Evolutionary conservation across 2,888 invertebrate genomes (phyloP).

Genomic region (Cheilosia soror): DNA sequence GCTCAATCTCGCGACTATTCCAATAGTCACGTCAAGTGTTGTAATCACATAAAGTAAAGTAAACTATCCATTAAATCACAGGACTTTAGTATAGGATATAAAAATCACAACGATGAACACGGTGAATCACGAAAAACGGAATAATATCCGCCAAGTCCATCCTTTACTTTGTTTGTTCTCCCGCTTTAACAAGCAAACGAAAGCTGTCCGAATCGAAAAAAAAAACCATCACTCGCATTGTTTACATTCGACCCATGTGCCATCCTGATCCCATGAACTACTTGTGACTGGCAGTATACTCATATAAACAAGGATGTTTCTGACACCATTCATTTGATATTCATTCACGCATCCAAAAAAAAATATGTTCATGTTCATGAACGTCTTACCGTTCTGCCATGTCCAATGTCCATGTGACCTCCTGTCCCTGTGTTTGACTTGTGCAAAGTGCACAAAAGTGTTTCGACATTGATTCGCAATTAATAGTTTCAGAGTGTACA

Average conservation of each 20-base stretch:
- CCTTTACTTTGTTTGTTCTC: not conserved
- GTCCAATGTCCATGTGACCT: not conserved
- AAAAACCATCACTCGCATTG: constrained; percentile 9
- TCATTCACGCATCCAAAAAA: not conserved
- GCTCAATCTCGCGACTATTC: too few relatives aligned
- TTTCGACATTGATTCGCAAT: constrained; percentile 39
- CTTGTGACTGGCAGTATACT: constrained; percentile 3
- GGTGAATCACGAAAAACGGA: too few relatives aligned
- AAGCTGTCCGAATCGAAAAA: not conserved
- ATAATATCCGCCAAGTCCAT: not conserved
- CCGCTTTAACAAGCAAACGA: not conserved
- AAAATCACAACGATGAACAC: too few relatives aligned
- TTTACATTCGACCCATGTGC: constrained; percentile 7
- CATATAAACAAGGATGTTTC: constrained; percentile 4
- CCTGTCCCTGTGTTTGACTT: constrained; percentile 8
- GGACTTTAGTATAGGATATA: too few relatives aligned
- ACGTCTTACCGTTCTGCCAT: not conserved
- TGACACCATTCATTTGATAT: not conserved
- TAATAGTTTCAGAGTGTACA: constrained; percentile 28
- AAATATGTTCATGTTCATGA: not conserved
- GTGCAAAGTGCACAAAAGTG: constrained; percentile 36
- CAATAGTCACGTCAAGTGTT: too few relatives aligned
- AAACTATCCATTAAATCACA: too few relatives aligned
- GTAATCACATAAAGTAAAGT: too few relatives aligned
- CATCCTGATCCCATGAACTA: not conserved